Evolutionary conservation across 2,888 invertebrate genomes (phyloP), one percentile per base, ranked within the genome.

Genomic region (Xanthorhoe designata): DNA sequence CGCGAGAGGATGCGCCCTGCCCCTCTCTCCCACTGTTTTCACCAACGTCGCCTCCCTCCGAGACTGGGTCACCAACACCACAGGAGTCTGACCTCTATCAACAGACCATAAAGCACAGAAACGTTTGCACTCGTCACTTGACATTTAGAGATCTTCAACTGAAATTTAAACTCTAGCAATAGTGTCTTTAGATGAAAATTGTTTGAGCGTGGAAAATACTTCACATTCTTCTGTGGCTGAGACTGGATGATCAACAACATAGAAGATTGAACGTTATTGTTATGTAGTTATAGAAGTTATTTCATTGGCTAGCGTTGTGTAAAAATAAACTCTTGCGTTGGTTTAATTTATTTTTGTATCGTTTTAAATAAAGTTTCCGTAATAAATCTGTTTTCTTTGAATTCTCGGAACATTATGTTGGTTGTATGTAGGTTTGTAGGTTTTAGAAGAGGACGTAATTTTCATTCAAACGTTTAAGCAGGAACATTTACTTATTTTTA

Each of bases 1-100:
- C 71, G 93, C 94, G 0, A 80, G 93, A 70, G 94, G 93, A 54
- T 94, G 94, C 64, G 94, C 94, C 0, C 78, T 91, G 47, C 92
- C 93, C 0, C 86, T 94, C 1, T 92, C 92, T 0, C 94, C 94
- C 1, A 93, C 94, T 0, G 94, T 94, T 35, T 93, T 94, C 81
- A 86, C 91, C 17, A 93, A 92, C 73, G 70, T 94, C 18, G 92
- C 92, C 0, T 78, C 91, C 0, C 85, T 91, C 0, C 77, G 92
- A 57, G 84, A 82, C 68, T 94, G 94, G 94, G 78, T 94, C 77
- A 83, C 89, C 13, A 82, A 88, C 66, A 91, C 85, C 73, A 89
- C 93, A 0, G 94, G 94, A 66, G 79, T 94, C 71, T 92, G 76
- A 84, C 42, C 60, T 55, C 32, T 55, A 50, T 15, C 18, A 15